Evolutionary conservation across 1,140 invertebrate species (phyloP).

Genomic region (Anastatus disparis): DNA sequence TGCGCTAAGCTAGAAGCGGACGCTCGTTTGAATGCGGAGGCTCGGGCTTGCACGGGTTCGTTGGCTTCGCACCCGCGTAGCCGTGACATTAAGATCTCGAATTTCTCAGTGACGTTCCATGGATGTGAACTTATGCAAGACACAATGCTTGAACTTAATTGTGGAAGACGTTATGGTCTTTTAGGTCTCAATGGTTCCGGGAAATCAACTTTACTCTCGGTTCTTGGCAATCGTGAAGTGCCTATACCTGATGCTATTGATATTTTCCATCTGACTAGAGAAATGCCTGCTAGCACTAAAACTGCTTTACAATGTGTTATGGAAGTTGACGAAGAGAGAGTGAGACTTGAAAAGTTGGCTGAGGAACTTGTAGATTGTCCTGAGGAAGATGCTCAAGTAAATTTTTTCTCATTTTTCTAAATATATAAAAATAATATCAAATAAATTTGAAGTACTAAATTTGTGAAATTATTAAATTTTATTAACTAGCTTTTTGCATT

Average conservation of each 20-base stretch:
- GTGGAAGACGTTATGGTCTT: constrained; percentile 94
- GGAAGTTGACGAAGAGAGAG: constrained; percentile 96
- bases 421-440: no score
- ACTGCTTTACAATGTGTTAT: constrained; percentile 94
- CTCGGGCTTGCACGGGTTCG: constrained; percentile 93
- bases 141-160: constrained; percentile 96
- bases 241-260: constrained; percentile 97
- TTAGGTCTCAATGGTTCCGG: constrained; percentile 97
- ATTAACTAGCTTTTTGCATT: no score
- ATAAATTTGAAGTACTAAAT: no score
- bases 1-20: constrained; percentile 91
- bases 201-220: constrained; percentile 90
- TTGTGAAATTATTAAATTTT: no score
- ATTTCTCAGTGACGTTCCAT: constrained; percentile 98
- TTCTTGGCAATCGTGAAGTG: constrained; percentile 92
- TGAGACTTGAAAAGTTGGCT: constrained; percentile 91
- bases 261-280: constrained; percentile 96
- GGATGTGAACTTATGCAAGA: constrained; percentile 95
- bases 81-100: constrained; percentile 96
- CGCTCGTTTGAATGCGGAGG: constrained; percentile 90
- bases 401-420: no score
- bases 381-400: constrained; percentile 81
- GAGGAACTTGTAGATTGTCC: constrained; percentile 88
- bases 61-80: constrained; percentile 94
- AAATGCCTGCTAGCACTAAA: constrained; percentile 96